Percentiles rank a stretch among this genome's conserved stretches.
These are phyloP conservation scores for Agapornis canus DNA, from an alignment of 2,797 vertebrate genomes.

Conservation along the genomic window DNA sequence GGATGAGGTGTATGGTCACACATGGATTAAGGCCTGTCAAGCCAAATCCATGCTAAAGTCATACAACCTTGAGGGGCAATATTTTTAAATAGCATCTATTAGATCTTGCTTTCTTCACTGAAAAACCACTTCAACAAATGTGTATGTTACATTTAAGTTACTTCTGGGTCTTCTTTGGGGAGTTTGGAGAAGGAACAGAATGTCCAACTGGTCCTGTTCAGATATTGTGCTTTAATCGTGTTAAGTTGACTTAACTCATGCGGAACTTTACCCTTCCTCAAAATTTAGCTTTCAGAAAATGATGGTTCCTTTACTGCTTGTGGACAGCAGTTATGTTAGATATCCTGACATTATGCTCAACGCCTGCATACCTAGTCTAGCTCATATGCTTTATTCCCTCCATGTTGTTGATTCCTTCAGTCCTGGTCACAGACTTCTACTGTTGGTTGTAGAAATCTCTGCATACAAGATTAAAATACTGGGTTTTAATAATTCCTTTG, in stretches of 20 bases:
- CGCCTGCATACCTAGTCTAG: neutral
- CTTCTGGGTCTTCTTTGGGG: neutral
- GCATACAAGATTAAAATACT: neutral
- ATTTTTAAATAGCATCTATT: neutral
- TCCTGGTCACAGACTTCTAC: neutral
- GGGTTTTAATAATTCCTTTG: neutral
- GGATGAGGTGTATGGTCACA: neutral
- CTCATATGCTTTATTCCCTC: neutral
- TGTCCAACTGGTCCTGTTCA: neutral
- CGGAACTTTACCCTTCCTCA: neutral
- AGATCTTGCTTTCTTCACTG: neutral
- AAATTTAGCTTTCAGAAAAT: neutral
- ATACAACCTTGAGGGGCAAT: neutral
- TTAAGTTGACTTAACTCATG: neutral
- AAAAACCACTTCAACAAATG: neutral
- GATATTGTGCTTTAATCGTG: neutral
- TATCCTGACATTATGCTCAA: neutral
- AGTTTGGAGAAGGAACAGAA: neutral
- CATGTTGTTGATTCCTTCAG: neutral
- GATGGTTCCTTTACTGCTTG: neutral
- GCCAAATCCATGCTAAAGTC: neutral
- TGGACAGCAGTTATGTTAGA: neutral
- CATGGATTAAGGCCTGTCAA: neutral
- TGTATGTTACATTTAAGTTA: neutral
- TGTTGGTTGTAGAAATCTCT: neutral